Base-by-base conservation (phyloP, 2,113 vertebrate species). In the Brachypteracias leptosomus region DNA sequence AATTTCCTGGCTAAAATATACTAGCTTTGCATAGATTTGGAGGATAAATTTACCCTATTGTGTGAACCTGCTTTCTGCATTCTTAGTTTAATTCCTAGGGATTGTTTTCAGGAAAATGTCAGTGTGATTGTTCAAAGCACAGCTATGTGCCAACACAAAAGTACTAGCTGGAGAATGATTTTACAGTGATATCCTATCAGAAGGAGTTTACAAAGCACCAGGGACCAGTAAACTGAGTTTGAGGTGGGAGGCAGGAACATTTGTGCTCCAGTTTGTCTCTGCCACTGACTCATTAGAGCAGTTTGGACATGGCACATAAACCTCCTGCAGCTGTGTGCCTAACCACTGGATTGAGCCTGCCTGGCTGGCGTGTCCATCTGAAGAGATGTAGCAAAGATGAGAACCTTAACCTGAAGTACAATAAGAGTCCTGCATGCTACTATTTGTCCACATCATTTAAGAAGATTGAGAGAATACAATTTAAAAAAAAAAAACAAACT, bases 1-100 rank as follows among this genome's bases (percentile, higher is more conserved):
- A 93, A 96, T 97, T 98, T 98, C 97, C 98, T 97, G 97, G n/a
- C 86, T 96, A 90, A 97, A 97, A 97, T 97, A 96, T 88, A 93
- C 49, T 85, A 81, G 91, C 86, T 97, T 96, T 97, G 86, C 96
- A 94, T 83, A 97, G 96, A 96, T 97, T 95, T 90, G 38, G 74
- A 93, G 91, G 96, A 95, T 96, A 98, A 97, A 95, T 97, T 97
- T 97, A 96, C 85, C 92, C 98, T 77, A 97, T 98, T 98, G 97
- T 98, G 94, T 97, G 73, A 85, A 5, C 7, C 75, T 93, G 92
- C 85, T 95, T 97, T 98, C 96, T 98, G 96, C 90, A 93, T 97
- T 97, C 97, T 97, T 96, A 96, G 95, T 96, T 97, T 95, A 96
- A 95, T 85, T 93, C n/a, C 15, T 80, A n/a, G 71, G 79, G 84